Evolutionary conservation across 2,888 invertebrate species (phyloP).

Genomic region (Xestobium rufovillosum): DNA sequence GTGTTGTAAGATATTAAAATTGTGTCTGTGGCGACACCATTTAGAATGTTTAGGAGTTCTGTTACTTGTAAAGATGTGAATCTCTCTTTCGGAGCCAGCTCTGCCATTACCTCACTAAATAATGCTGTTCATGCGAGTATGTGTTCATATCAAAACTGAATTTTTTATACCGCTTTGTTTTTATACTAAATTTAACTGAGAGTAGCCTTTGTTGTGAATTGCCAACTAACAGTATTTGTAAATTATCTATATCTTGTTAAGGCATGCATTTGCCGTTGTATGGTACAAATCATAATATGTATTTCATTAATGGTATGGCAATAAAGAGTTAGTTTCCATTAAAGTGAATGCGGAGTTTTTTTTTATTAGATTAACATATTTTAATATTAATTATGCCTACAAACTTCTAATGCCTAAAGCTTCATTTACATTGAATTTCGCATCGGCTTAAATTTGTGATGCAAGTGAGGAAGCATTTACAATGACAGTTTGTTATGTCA

Average conservation of each 20-base stretch:
- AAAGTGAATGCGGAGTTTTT: too few species aligned
- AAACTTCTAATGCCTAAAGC: too few species aligned
- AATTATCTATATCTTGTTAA: constrained; percentile 6
- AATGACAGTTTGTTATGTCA: too few species aligned
- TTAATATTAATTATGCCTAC: too few species aligned
- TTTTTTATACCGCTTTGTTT: constrained; percentile 36
- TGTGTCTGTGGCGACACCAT: too few species aligned
- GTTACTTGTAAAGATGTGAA: too few species aligned
- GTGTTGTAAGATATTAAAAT: constrained; percentile 19
- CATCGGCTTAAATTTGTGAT: too few species aligned
- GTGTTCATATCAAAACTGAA: constrained; percentile 39
- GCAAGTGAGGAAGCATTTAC: too few species aligned
- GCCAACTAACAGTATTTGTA: constrained; percentile 33
- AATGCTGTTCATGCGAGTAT: constrained; percentile 26
- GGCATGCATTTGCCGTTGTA: constrained; percentile 26
- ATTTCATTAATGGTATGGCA: constrained; percentile 41
- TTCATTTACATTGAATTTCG: too few species aligned
- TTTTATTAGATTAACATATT: too few species aligned
- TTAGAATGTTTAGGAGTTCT: too few species aligned
- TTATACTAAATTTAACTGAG: constrained; percentile 26
- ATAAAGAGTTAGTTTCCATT: constrained; percentile 45
- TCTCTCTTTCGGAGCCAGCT: constrained; percentile 33
- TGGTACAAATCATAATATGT: constrained; percentile 38
- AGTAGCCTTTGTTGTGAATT: constrained; percentile 25
- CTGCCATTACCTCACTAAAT: constrained; percentile 40